These are phyloP conservation scores for Drosophila melanocephala DNA, from an alignment of 2,888 invertebrate genomes.

Conservation along the genomic window DNA sequence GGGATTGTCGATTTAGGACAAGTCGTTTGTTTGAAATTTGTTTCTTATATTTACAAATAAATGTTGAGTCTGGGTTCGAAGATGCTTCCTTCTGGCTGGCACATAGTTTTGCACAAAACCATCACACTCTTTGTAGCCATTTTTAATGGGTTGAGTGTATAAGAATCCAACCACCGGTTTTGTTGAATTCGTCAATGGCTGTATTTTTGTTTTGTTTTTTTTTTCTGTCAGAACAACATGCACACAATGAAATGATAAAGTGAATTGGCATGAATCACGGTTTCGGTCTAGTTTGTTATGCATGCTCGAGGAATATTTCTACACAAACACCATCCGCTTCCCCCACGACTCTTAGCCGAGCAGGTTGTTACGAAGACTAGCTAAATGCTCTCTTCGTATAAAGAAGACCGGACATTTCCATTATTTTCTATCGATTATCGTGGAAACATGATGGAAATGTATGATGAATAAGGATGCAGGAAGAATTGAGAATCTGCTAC, in stretches of 20 bases:
- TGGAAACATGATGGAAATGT: background rate
- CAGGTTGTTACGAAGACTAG: background rate
- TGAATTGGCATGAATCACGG: slow-evolving; percentile 32
- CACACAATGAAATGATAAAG: slow-evolving; percentile 7
- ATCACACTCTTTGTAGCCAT: background rate
- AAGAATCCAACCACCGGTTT: slow-evolving; percentile 9
- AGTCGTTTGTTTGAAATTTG: background rate
- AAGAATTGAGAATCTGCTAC: background rate
- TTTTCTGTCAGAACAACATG: background rate
- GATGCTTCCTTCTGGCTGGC: background rate
- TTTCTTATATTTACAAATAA: background rate
- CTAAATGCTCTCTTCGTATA: background rate
- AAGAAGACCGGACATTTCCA: background rate
- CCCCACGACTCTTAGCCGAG: background rate
- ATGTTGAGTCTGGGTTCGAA: background rate
- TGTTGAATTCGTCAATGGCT: background rate
- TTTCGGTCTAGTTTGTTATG: slow-evolving; percentile 8
- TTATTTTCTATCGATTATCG: background rate
- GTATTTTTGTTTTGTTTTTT: background rate
- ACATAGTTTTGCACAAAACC: background rate
- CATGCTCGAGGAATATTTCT: background rate
- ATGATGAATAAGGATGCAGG: background rate
- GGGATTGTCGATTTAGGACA: background rate
- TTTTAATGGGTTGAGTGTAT: background rate
- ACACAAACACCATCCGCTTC: background rate